phyloP scores from a whole-genome alignment of 2,888 invertebrate species.

The Carpatolechia fugitivella region DNA sequence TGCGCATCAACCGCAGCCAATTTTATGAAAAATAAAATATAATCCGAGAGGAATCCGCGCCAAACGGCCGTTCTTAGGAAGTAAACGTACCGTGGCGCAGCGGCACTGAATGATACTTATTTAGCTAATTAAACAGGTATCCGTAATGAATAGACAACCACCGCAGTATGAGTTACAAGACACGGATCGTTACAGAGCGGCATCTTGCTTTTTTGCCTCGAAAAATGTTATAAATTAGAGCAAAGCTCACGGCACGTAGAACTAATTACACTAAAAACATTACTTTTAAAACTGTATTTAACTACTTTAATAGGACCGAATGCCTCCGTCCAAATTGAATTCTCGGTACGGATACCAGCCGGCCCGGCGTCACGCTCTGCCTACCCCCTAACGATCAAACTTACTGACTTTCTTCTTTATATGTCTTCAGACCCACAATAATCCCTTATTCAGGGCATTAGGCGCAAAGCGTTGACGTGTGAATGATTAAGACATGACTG shows the following conservation, averaged over 20 bases:
- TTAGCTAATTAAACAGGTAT: slow-evolving; percentile 51
- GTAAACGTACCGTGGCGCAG: slow-evolving; percentile 37
- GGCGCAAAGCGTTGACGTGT: too few species aligned
- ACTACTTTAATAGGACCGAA: slow-evolving; percentile 7
- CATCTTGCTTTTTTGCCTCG: slow-evolving; percentile 10
- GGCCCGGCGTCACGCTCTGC: background rate
- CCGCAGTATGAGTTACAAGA: slow-evolving; percentile 16
- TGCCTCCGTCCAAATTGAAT: background rate
- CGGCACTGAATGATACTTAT: slow-evolving; percentile 31
- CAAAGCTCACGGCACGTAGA: slow-evolving; percentile 7
- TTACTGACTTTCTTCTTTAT: slow-evolving; percentile 1
- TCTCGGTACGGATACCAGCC: background rate
- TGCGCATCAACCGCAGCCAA: background rate
- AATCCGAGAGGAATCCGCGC: slow-evolving; percentile 35
- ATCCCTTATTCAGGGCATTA: background rate
- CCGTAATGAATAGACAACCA: slow-evolving; percentile 43
- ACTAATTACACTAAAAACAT: slow-evolving; percentile 10
- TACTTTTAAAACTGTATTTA: slow-evolving; percentile 10
- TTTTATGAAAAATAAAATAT: slow-evolving; percentile 19
- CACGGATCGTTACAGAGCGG: slow-evolving; percentile 9
- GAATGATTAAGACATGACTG: too few species aligned
- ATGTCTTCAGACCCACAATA: slow-evolving; percentile 2
- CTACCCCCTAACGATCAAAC: background rate
- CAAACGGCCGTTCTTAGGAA: slow-evolving; percentile 29
- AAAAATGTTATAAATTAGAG: slow-evolving; percentile 9